phyloP scores from a whole-genome alignment of 2,888 invertebrate species.

The Ichneumoninae sp. region DNA sequence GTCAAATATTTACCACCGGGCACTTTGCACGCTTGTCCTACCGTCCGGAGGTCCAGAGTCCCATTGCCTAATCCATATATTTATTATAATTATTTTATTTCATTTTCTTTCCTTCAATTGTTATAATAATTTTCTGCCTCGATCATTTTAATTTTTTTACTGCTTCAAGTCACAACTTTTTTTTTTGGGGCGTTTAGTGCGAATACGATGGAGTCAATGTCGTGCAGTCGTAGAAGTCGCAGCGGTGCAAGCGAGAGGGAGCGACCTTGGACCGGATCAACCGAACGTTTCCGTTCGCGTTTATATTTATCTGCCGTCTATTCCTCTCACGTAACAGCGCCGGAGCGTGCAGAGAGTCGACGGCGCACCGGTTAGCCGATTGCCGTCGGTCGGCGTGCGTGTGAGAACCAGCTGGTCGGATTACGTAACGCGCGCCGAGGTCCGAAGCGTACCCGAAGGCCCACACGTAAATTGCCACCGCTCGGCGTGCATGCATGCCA shows the following conservation, averaged over 20 bases:
- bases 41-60: not conserved
- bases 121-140: too few relatives aligned
- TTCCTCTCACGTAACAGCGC: constrained; percentile 68
- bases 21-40: not conserved
- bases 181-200: not conserved
- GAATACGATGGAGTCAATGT: not conserved
- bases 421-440: constrained; percentile 59
- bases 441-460: constrained; percentile 14
- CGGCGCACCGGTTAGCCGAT: constrained; percentile 31
- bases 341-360: constrained; percentile 19
- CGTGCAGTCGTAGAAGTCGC: constrained; percentile 10
- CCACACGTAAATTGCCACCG: constrained; percentile 20
- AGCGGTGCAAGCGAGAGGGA: constrained; percentile 32
- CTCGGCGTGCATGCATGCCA: constrained; percentile 14
- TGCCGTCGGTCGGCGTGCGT: constrained; percentile 15
- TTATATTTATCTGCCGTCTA: constrained; percentile 68
- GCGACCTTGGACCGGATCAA: constrained; percentile 68
- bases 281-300: constrained; percentile 65
- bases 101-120: not conserved
- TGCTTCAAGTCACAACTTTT: not conserved
- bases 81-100: not conserved
- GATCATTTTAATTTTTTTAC: not conserved
- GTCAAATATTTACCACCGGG: constrained; percentile 12
- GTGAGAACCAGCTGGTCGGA: constrained; percentile 54
- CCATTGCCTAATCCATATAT: not conserved